These are phyloP conservation scores for Noctua fimbriata DNA, from an alignment of 2,888 invertebrate genomes.

Conservation along the genomic window DNA sequence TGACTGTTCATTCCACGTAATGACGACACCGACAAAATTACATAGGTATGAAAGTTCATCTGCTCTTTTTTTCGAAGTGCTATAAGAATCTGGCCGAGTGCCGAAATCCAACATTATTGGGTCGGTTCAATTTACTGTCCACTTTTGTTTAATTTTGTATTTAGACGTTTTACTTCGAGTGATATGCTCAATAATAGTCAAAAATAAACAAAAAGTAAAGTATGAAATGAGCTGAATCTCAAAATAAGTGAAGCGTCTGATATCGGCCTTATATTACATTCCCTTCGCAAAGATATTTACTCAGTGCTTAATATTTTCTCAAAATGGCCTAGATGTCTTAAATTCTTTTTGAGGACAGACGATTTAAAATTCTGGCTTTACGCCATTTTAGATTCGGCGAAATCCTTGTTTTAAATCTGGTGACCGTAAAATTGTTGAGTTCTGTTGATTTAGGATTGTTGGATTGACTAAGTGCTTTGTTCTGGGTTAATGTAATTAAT, in stretches of 20 bases:
- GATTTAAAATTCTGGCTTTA: constrained; percentile 21
- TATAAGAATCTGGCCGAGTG: not conserved
- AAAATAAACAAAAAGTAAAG: not conserved
- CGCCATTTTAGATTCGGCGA: constrained; percentile 16
- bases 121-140: not conserved
- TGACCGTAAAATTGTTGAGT: constrained; percentile 1
- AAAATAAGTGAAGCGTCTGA: not conserved
- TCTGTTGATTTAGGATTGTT: constrained; percentile 5
- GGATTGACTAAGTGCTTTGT: not conserved
- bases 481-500: not conserved
- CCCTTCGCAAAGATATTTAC: constrained; percentile 31
- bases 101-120: not conserved
- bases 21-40: not conserved
- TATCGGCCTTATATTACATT: not conserved
- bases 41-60: not conserved
- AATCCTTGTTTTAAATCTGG: constrained; percentile 13
- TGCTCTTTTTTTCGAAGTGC: not conserved
- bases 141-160: not conserved
- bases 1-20: not conserved
- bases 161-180: not conserved
- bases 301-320: constrained; percentile 33
- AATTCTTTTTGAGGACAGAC: constrained; percentile 23
- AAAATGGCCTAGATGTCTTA: constrained; percentile 14
- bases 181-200: not conserved
- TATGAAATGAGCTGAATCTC: not conserved